Percentiles rank a stretch among this genome's conserved stretches.
Conservation (phyloP, 2,113 vertebrate species). For the Phalacrocorax aristotelis region DNA sequence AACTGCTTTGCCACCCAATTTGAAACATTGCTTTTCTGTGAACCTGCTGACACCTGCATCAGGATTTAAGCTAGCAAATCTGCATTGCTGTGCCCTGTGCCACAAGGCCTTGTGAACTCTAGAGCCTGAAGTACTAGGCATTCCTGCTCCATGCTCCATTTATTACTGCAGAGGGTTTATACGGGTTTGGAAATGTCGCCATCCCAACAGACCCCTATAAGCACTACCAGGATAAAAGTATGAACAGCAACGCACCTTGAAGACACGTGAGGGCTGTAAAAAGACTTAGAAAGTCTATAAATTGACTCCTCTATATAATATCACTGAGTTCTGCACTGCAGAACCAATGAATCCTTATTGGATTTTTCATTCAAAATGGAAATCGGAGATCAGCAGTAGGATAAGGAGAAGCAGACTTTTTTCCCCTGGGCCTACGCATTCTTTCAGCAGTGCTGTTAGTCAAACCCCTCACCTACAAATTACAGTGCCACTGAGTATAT, state of each 20-base stretch:
- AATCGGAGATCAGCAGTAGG: neutral
- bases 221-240: neutral
- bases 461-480: neutral
- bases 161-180: neutral
- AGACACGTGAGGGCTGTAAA: neutral
- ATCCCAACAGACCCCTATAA: neutral
- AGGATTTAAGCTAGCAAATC: neutral
- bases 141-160: neutral
- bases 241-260: neutral
- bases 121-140: neutral
- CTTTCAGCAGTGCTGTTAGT: neutral
- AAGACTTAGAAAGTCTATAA: neutral
- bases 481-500: neutral
- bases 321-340: neutral
- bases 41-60: neutral
- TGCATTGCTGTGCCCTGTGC: neutral
- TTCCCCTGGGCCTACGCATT: neutral
- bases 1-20: neutral
- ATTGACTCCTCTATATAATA: neutral
- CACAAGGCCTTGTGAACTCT: neutral
- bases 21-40: neutral
- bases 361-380: neutral
- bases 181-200: neutral
- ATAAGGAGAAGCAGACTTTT: neutral
- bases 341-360: neutral